Evolutionary conservation across 1,140 invertebrate species (phyloP), one percentile per base, ranked within the genome.

Genomic region (Sitophilus oryzae): DNA sequence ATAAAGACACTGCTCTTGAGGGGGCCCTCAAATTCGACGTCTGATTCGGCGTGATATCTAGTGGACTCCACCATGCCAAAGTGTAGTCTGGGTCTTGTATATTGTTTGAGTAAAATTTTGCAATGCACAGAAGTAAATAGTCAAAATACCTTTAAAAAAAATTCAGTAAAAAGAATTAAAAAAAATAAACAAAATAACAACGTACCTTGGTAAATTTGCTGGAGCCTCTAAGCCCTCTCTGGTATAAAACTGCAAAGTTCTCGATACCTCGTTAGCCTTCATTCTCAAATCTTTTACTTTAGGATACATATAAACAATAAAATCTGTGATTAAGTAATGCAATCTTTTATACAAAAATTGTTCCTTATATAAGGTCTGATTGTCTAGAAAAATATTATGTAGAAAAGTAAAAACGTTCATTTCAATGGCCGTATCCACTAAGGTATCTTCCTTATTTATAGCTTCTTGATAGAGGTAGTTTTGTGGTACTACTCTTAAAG

Each of bases 301-400:
- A 23, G 92, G 76, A 25, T 94, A 93, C 90, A 96, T 92, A 25
- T 89, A 77, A 41, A 91, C 82, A 47, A 97, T 93, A 61, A 98
- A 96, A 71, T 97, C 93, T 0, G 90, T 92, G 38, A 97, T 79
- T 1, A 97, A 69, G 9, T 80, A 79, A 70, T 98, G 94, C 25
- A 96, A 77, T 44, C 89, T 80, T 36, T 86, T 80, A 59, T 91
- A 74, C 63, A 93, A 91, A 69, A 92, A 94, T 69, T 88, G 87
- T 72, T 89, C 89, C 53, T 80, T 76, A 59, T 82, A 81, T 40
- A 93, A 80, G 14, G 74, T 70, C 15, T 83, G 77, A 51, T 81
- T 85, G n/a, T 83, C 79, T 1, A 93, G 74, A 40, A 94, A 72
- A 16, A 84, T 76, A 36, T 84, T 80, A 10, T 83, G 78, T 9